Base-by-base conservation (phyloP, 2,113 vertebrate genomes). In the Echinops telfairi region DNA sequence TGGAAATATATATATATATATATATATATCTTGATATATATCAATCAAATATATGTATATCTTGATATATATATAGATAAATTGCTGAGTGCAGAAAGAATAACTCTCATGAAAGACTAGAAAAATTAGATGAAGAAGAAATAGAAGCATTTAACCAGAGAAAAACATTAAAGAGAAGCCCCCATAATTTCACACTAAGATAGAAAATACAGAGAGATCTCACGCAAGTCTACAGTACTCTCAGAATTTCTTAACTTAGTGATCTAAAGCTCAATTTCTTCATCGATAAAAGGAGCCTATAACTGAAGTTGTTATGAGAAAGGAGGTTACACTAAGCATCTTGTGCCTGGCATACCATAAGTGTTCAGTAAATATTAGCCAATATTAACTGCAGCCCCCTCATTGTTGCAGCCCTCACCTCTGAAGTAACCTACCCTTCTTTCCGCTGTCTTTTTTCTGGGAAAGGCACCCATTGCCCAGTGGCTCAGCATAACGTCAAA, bases 1-100 rank as follows among this genome's bases (percentile, higher is more conserved):
- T 23, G 29, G n/a, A 90, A 93, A 47, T n/a, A n/a, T n/a, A 62
- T 78, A 23, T 38, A 91, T 92, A 83, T 47, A 47, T 47, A 47
- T 47, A 47, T 47, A 47, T 47, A 47, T 47, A 36, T 60, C 27
- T 81, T 36, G 64, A n/a, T n/a, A n/a, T n/a, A n/a, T n/a, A n/a
- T n/a, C n/a, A n/a, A n/a, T n/a, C n/a, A n/a, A n/a, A n/a, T n/a
- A n/a, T n/a, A n/a, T n/a, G n/a, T n/a, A n/a, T n/a, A n/a, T n/a
- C n/a, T n/a, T n/a, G n/a, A n/a, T n/a, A n/a, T n/a, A n/a, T n/a
- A n/a, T n/a, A n/a, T n/a, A n/a, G n/a, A n/a, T n/a, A n/a, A n/a
- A n/a, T n/a, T n/a, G n/a, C 22, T 62, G 85, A 87, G 43, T 53
- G 33, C 43, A 57, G 76, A 31, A 2, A 89, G 68, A 43, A 66